These are phyloP conservation scores for Salminus brasiliensis DNA, from an alignment of 2,113 vertebrate species.

Conservation along the genomic window DNA sequence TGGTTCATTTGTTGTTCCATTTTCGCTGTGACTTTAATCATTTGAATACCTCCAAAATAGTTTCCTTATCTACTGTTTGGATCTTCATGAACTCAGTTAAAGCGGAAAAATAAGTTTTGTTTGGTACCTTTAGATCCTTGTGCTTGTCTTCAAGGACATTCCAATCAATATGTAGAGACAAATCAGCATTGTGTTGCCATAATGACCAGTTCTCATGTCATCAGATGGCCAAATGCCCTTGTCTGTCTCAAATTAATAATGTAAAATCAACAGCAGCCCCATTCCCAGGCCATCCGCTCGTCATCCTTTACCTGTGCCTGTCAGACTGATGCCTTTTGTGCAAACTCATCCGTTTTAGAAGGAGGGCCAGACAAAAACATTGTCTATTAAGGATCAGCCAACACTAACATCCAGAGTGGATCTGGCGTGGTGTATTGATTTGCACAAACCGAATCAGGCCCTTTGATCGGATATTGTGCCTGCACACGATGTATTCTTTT, in stretches of 20 bases:
- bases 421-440: slow-evolving; percentile 38
- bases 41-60: background rate
- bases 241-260: slow-evolving; percentile 75
- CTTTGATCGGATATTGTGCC: slow-evolving; percentile 39
- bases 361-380: slow-evolving; percentile 33
- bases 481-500: slow-evolving; percentile 32
- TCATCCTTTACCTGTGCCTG: slow-evolving; percentile 64
- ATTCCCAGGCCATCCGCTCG: slow-evolving; percentile 70
- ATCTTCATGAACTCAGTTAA: background rate
- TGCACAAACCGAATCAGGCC: slow-evolving; percentile 21
- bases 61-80: background rate
- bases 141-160: slow-evolving; percentile 1
- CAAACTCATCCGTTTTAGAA: slow-evolving; percentile 36
- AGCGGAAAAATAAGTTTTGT: background rate
- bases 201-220: slow-evolving; percentile 75
- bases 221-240: slow-evolving; percentile 69
- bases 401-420: slow-evolving; percentile 54
- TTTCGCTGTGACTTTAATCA: background rate
- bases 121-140: slow-evolving; percentile 22
- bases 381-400: slow-evolving; percentile 66
- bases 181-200: slow-evolving; percentile 70
- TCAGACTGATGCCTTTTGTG: slow-evolving; percentile 69
- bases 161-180: slow-evolving; percentile 67
- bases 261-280: slow-evolving; percentile 75
- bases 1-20: background rate